phyloP scores from a whole-genome alignment of 1,140 invertebrate genomes.

The Brachionus plicatilis region DNA sequence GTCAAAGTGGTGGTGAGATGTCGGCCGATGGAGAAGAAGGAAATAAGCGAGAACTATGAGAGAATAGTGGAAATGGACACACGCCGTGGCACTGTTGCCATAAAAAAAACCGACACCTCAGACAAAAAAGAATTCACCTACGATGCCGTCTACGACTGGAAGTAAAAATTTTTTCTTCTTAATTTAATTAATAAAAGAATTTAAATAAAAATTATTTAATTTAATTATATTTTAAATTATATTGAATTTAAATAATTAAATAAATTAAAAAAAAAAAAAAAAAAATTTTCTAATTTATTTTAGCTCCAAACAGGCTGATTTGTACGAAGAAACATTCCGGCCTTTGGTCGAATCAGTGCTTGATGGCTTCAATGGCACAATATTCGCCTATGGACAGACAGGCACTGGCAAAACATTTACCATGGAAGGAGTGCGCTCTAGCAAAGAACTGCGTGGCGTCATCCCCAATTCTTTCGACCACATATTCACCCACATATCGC shows the following conservation, averaged over 20 bases:
- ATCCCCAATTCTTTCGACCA: conserved; percentile 65
- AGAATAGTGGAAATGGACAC: conserved; percentile 13
- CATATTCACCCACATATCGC: conserved; percentile 63
- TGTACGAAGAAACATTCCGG: conserved; percentile 45
- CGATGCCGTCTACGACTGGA: conserved; percentile 67
- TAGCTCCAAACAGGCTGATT: conserved; percentile 8
- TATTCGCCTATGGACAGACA: conserved; percentile 61
- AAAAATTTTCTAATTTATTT: conserved; percentile 42
- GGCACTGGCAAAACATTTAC: conserved; percentile 59
- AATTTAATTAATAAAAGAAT: conserved; percentile 62
- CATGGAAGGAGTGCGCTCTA: conserved; percentile 61
- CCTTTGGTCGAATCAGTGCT: conserved; percentile 61
- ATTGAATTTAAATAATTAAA: too few relatives aligned
- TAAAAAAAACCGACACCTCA: conserved; percentile 55
- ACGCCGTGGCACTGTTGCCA: neutral
- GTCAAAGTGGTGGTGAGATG: conserved; percentile 88
- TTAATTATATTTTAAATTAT: too few relatives aligned
- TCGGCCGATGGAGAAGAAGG: conserved; percentile 77
- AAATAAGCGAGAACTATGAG: conserved; percentile 67
- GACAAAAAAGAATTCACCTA: conserved; percentile 70
- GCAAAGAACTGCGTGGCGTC: conserved; percentile 65
- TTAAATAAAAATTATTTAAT: too few relatives aligned
- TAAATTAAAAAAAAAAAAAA: too few relatives aligned
- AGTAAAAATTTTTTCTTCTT: conserved; percentile 59
- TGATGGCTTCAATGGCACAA: conserved; percentile 61